Conservation (phyloP, 2,113 vertebrate species). For the Boulengeromyrus knoepffleri region DNA sequence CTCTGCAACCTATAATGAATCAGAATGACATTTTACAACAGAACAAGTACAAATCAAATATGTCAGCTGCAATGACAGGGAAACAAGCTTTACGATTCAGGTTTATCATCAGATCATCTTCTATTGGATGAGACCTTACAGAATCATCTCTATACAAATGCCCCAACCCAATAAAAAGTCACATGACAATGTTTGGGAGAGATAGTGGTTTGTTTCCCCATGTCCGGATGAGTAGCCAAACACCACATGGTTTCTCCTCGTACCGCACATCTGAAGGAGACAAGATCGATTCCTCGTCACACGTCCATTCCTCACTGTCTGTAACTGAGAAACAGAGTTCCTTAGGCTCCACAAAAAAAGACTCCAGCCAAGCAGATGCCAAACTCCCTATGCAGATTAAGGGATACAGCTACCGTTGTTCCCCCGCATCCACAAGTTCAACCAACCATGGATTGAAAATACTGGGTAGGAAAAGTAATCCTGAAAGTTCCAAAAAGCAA, state of each 20-base stretch:
- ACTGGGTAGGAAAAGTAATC: not conserved
- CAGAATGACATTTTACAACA: not conserved
- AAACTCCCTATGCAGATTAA: not conserved
- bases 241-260: conserved; percentile 17
- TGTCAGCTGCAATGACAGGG: not conserved
- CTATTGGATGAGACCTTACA: not conserved
- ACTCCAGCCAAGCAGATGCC: not conserved
- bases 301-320: conserved; percentile 70
- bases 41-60: not conserved
- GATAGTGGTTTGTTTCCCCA: not conserved
- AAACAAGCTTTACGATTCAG: not conserved
- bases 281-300: conserved; percentile 61
- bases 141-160: not conserved
- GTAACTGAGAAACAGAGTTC: conserved; percentile 51
- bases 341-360: not conserved
- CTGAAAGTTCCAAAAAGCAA: not conserved
- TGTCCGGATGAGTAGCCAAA: not conserved
- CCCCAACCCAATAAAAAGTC: not conserved
- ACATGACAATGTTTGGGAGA: not conserved
- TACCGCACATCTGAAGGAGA: conserved; percentile 46
- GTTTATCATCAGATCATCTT: not conserved
- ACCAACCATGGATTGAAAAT: not conserved
- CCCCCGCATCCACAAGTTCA: not conserved
- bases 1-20: conserved; percentile 36
- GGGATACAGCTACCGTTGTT: not conserved